A percentile compares a stretch with the other conserved stretches of the same genome.
Evolutionary conservation across 1,140 invertebrate species (phyloP).

Genomic region (Cryptotermes secundus): DNA sequence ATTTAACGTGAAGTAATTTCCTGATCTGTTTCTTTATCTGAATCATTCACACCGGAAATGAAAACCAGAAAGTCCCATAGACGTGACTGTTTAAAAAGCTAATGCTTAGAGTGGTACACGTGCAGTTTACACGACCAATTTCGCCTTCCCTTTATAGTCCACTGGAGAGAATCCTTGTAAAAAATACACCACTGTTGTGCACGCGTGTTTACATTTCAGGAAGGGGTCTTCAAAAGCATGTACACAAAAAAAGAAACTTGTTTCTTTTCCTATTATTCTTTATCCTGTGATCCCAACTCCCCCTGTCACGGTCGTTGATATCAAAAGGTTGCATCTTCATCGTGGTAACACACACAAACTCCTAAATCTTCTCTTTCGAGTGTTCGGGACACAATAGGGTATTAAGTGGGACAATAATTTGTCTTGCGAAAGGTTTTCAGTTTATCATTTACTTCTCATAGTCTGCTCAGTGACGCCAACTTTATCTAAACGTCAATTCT

Average conservation of each 20-base stretch:
- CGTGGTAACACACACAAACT: background rate
- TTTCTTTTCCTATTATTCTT: slow-evolving; percentile 4
- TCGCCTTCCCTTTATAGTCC: background rate
- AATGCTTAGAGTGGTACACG: too few species aligned
- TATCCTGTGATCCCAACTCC: background rate
- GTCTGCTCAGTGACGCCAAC: too few species aligned
- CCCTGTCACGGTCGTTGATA: background rate
- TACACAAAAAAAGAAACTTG: background rate
- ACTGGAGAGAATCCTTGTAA: background rate
- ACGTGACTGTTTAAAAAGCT: too few species aligned
- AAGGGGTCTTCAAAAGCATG: background rate
- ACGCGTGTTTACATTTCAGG: background rate
- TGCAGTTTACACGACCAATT: background rate
- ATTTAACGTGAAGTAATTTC: too few species aligned
- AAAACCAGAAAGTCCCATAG: too few species aligned
- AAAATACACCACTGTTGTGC: background rate
- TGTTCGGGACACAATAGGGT: background rate
- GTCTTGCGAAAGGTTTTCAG: background rate
- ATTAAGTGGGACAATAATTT: background rate
- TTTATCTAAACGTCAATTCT: too few species aligned
- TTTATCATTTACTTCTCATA: background rate
- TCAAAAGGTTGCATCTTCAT: background rate
- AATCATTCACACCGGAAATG: too few species aligned
- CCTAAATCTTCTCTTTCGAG: background rate
- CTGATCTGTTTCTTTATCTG: too few species aligned